Base-by-base conservation (phyloP, 2,888 invertebrate genomes). In the Hypolimnas misippus region DNA sequence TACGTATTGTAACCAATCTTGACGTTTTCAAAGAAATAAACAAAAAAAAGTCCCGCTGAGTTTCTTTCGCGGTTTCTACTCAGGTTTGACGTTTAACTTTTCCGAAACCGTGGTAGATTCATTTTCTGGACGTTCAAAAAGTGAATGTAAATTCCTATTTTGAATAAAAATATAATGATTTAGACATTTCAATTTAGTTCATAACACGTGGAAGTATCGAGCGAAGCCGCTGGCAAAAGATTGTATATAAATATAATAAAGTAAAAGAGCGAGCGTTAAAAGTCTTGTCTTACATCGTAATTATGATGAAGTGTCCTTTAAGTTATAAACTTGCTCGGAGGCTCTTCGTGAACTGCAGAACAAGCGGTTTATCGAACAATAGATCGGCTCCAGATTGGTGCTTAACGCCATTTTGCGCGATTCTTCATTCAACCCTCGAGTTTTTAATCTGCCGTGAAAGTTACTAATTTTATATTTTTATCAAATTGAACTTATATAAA, bases 291-390 rank as follows among this genome's bases (percentile, higher is more conserved):
- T 21, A 21, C 19, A 12, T 21, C 44, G 19, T 46, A 21, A 21
- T 46, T 21, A 46, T 46, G 44, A 46, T 46, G 12, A 21, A 46
- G 12, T 21, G 44, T 5, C 21, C 31, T 42, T 31, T 42, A 14
- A 4, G 19, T 57, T 19, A 35, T 50, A 19, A 21, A 29, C 38
- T 29, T 25, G 38, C 49, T 38, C 38, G 8, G 7, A 58, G n/a
- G 51, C 21, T 14, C 44, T 52, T 46, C 21, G 16, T 44, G 42
- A 52, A 62, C 35, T 53, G 52, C 57, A 19, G 44, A 42, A 57
- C 40, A 53, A 44, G 62, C 62, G 33, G 52, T 57, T 57, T 46
- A 53, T 53, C 46, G 46, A 17, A 62, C 33, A 40, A 53, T 46
- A 53, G 52, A 53, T 57, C 46, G 40, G 40, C 51, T 44, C 12